Base-by-base conservation (phyloP, 2,797 vertebrate species). In the Phylloscopus collybita region DNA sequence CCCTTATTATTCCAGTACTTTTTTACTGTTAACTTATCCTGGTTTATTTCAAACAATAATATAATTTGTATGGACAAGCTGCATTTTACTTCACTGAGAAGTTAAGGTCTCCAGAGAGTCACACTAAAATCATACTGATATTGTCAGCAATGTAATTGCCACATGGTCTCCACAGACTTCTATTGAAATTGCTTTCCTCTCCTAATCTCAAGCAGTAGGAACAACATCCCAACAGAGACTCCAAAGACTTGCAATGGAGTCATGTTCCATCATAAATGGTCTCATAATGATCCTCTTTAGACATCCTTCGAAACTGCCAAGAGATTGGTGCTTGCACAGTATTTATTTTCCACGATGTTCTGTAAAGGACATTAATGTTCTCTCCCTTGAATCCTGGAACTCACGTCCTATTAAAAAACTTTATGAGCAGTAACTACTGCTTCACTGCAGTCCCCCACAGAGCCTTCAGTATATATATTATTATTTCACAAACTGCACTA, bases 101-200 rank as follows among this genome's bases (percentile, higher is more conserved):
- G 75, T 93, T 15, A 67, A 36, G 29, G 92, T 95, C 97, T 91
- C 95, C 44, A 62, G 96, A 88, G 92, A 93, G 73, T 53, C 32
- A 16, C 85, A 65, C 78, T 91, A 93, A 96, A 96, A 97, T 96
- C 95, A 91, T 84, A 91, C 73, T 86, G 96, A 96, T 95, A 94
- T 62, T 96, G 94, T 92, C 95, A 92, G 95, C 82, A 94, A 74
- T 65, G 61, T 95, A 96, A 97, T 95, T 97, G 96, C 94, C 95
- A 93, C 83, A 76, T 30, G 0, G 95, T 96, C 95, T 96, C 96
- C 90, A 81, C 13, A 95, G 97, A 96, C 94, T 95, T 90, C 96
- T 88, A 78, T 57, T 92, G 90, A 97, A 96, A 97, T 96, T 95
- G 93, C 94, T 97, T 97, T 98, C 91, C 94, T 89, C 92, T 96